phyloP scores from a whole-genome alignment of 2,797 vertebrate species.

The Liparis tanakae region DNA sequence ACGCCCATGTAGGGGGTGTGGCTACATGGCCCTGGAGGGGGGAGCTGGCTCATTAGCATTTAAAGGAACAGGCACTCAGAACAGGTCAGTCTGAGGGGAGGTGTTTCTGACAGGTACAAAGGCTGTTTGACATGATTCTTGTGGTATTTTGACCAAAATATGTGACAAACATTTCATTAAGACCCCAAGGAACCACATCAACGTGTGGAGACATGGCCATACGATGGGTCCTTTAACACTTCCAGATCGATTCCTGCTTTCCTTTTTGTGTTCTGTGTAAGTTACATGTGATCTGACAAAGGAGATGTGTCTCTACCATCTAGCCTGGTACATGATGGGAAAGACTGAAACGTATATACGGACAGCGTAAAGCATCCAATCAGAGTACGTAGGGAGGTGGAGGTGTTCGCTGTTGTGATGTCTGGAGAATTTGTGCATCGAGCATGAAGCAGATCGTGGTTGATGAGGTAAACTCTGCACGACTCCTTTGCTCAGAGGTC shows the following conservation, averaged over 20 bases:
- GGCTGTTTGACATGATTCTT: too few relatives aligned
- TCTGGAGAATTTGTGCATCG: constrained; percentile 13
- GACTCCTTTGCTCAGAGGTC: constrained; percentile 49
- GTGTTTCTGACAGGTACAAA: too few relatives aligned
- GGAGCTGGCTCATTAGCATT: too few relatives aligned
- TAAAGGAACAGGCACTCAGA: too few relatives aligned
- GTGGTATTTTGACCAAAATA: too few relatives aligned
- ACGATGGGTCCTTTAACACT: too few relatives aligned
- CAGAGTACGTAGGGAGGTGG: background rate
- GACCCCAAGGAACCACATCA: too few relatives aligned
- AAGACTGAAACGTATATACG: background rate
- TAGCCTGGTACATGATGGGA: background rate
- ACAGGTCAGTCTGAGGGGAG: too few relatives aligned
- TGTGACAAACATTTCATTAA: too few relatives aligned
- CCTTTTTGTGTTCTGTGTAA: background rate
- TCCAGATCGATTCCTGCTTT: constrained; percentile 3
- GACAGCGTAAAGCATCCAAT: constrained; percentile 5
- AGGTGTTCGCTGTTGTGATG: constrained; percentile 21
- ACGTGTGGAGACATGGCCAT: too few relatives aligned
- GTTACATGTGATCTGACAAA: background rate
- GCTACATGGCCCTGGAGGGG: too few relatives aligned
- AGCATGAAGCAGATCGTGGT: constrained; percentile 15
- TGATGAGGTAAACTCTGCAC: constrained; percentile 57
- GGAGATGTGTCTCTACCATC: background rate
- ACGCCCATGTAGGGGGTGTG: too few relatives aligned